Base-by-base conservation (phyloP, 2,113 vertebrate genomes). In the sheep (Ovis aries) region DNA sequence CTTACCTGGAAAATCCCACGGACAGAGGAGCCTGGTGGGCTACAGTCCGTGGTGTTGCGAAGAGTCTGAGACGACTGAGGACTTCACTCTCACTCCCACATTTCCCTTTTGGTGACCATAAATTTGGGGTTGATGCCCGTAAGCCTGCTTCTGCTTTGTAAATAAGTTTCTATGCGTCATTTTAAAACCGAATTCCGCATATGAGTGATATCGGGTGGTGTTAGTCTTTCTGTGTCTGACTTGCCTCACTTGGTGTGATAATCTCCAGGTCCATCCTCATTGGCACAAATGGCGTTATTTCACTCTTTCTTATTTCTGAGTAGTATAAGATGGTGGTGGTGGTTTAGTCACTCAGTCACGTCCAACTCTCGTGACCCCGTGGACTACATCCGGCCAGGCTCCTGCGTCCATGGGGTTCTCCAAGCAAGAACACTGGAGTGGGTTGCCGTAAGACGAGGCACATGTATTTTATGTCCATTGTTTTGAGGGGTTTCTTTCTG, bases 251-350 rank as follows among this genome's bases (percentile, higher is more conserved):
- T 19, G 48, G 48, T 52, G 9, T 81, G 78, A 33, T 21, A 13
- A 52, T 50, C 29, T 50, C 45, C 2, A 3, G 9, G 29, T 50
- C 45, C 29, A 50, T 17, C 78, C 29, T 52, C 1, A 11, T 4
- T 21, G 78, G 1, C 11, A 6, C 16, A 12, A 52, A 13, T 0
- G 78, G 31, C 48, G 0, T 7, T n/a, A 7, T n/a, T 81, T 33
- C 29, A 0, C 6, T 81, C 48, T 33, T 52, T 13, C 29, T 80
- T 19, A 50, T 31, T 48, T 48, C 77, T 50, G 45, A 33, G 77
- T 11, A 11, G 45, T 19, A 1, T 3, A 33, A 50, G 77, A 12
- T 19, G 77, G 67, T 6, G 45, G 43, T 50, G 67, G 67, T 40
- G 36, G 19, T 40, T 71, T 74, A 23, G 10, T 6, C 36, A 6